Evolutionary conservation across 2,888 invertebrate genomes (phyloP), one percentile per base, ranked within the genome.

Genomic region (Dicycla oo): DNA sequence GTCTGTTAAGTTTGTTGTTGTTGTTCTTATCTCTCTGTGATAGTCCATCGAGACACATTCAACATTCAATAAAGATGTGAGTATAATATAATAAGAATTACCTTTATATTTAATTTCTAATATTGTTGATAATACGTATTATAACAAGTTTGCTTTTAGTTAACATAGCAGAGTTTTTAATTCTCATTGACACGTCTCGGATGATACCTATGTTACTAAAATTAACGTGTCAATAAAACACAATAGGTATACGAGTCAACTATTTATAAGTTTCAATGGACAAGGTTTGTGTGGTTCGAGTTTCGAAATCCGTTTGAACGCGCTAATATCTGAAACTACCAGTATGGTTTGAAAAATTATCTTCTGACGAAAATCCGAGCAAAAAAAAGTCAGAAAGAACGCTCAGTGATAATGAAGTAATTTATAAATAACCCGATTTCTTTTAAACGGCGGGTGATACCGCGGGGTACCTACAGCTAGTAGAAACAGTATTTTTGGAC

Each of bases 11-110:
- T 51, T 20, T 47, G 53, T 62, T 65, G 13, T 53, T 73, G 23
- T 54, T 23, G 8, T 8, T 62, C 57, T 38, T 74, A 67, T 80
- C 80, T 30, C 1, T 26, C 6, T 3, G 10, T 53, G 74, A 72
- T 73, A 56, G 20, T 62, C 8, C 2, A 26, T 34, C 0, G 34
- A 56, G 43, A 13, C 47, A 60, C 20, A 43, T 23, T 60, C 10
- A 15, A 26, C 4, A 34, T 34, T 34, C 54, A n/a, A n/a, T n/a
- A n/a, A 26, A 77, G 4, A 60, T 53, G 80, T 73, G 8, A 77
- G 80, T 76, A 49, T 0, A 13, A 13, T 20, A 15, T 4, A 67
- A 3, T 34, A 13, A 8, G 43, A 13, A 23, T 45, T 38, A 65
- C 3, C 1, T 20, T 20, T 62, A 30, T 43, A 47, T 15, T n/a